Conservation (phyloP, 2,113 vertebrate genomes). For the Pipa parva region DNA sequence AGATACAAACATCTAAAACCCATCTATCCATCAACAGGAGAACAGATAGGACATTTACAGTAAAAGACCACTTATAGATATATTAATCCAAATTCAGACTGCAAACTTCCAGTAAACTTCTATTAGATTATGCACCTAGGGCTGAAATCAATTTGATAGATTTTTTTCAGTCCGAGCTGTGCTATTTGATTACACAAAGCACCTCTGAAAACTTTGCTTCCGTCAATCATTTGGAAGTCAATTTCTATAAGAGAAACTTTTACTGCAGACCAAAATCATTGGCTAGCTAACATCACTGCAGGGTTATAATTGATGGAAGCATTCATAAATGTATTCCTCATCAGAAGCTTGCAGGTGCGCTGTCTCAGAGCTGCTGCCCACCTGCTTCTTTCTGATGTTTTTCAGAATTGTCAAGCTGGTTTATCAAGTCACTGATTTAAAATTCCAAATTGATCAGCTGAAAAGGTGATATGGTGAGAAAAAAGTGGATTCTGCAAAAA, state of each 20-base stretch:
- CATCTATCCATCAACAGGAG: constrained; percentile 31
- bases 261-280: background rate
- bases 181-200: constrained; percentile 42
- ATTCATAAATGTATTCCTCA: background rate
- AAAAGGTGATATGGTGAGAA: too few relatives aligned
- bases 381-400: too few relatives aligned
- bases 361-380: too few relatives aligned
- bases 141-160: constrained; percentile 40
- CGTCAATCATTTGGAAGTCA: constrained; percentile 31
- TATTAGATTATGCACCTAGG: constrained; percentile 42
- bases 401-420: too few relatives aligned
- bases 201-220: constrained; percentile 40
- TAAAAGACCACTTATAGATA: constrained; percentile 32
- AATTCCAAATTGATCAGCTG: too few relatives aligned
- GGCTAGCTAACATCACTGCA: background rate
- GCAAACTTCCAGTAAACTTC: constrained; percentile 40
- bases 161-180: constrained; percentile 29
- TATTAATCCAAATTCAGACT: constrained; percentile 37
- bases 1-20: constrained; percentile 35
- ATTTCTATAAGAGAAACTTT: constrained; percentile 30
- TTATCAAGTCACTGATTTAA: too few relatives aligned
- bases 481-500: too few relatives aligned
- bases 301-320: background rate
- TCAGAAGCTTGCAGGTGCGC: too few relatives aligned
- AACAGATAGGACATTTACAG: constrained; percentile 29